A percentile compares a stretch with the other conserved stretches of the same genome.
Evolutionary conservation across 2,888 invertebrate genomes (phyloP).

Genomic region (Yponomeuta cagnagella): DNA sequence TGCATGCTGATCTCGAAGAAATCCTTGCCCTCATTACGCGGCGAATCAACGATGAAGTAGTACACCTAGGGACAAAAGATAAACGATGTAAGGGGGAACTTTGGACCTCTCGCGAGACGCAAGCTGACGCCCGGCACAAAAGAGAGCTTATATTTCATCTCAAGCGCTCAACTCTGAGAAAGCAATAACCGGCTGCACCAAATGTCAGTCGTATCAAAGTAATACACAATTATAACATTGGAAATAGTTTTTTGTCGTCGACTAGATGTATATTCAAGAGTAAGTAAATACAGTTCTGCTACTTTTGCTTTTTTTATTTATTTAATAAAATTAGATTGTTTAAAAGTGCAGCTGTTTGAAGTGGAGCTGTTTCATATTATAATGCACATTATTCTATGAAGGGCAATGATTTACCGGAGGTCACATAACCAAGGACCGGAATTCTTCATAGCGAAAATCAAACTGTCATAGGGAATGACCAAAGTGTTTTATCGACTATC

Average conservation of each 20-base stretch:
- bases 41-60: slow-evolving; percentile 94
- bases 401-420: too few species aligned
- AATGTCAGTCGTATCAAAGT: not conserved
- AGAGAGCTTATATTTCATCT: not conserved
- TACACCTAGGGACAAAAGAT: slow-evolving; percentile 80
- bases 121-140: not conserved
- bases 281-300: too few species aligned
- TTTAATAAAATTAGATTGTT: too few species aligned
- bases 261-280: too few species aligned
- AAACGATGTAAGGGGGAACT: slow-evolving; percentile 14
- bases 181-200: not conserved
- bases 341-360: too few species aligned
- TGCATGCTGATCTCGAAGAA: slow-evolving; percentile 97
- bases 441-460: too few species aligned
- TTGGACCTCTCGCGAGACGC: not conserved
- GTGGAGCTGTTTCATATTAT: too few species aligned
- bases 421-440: too few species aligned
- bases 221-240: not conserved
- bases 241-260: not conserved
- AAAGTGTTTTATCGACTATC: too few species aligned
- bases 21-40: slow-evolving; percentile 94
- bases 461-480: too few species aligned
- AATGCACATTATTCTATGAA: too few species aligned
- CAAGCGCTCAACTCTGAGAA: not conserved
- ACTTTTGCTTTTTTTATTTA: too few species aligned